Conservation (phyloP, 2,113 vertebrate genomes). For the Struthidea cinerea region DNA sequence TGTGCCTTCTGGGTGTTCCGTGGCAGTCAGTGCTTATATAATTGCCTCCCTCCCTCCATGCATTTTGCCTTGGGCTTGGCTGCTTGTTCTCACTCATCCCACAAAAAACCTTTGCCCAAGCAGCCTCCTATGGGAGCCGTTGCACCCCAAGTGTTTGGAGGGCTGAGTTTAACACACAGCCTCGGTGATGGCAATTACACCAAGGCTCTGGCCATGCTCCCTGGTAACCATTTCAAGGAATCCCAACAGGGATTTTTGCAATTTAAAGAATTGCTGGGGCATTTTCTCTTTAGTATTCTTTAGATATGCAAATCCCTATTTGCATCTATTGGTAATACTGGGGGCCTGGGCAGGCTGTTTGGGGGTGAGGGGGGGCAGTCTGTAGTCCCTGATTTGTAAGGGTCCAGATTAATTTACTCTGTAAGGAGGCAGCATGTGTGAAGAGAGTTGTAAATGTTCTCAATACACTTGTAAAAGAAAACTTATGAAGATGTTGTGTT, state of each 20-base stretch:
- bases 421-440: background rate
- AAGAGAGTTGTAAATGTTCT: conserved; percentile 60
- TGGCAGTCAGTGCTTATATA: background rate
- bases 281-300: background rate
- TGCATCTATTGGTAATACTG: too few relatives aligned
- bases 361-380: background rate
- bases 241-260: background rate
- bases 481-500: conserved; percentile 79
- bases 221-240: background rate
- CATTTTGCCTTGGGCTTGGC: background rate
- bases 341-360: background rate
- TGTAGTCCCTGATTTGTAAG: background rate
- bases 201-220: fast-evolving
- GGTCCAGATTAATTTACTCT: background rate
- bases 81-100: background rate
- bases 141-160: background rate
- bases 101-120: background rate
- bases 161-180: background rate
- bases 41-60: background rate
- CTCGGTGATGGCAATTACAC: background rate
- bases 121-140: background rate
- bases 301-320: background rate
- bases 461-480: conserved; percentile 56
- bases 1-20: background rate
- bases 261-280: background rate